Evolutionary conservation across 2,888 invertebrate species (phyloP).

Genomic region (Nomada hirtipes): DNA sequence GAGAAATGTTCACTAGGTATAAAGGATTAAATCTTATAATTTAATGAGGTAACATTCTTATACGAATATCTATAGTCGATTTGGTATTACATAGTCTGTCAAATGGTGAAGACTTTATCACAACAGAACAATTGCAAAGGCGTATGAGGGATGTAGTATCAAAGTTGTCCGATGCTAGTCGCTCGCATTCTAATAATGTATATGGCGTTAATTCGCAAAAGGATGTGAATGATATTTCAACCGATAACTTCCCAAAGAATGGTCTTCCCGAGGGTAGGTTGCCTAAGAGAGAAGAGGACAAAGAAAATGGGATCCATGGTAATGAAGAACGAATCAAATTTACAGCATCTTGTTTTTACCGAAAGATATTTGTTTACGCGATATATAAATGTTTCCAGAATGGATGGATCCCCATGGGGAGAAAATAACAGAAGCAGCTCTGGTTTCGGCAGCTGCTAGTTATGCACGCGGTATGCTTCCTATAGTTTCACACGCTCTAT

Average conservation of each 20-base stretch:
- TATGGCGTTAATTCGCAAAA: conserved; percentile 69
- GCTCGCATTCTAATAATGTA: conserved; percentile 46
- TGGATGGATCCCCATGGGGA: conserved; percentile 81
- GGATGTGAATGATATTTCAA: conserved; percentile 67
- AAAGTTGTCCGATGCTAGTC: conserved; percentile 65
- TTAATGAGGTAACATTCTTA: neutral
- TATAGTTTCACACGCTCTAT: conserved; percentile 89
- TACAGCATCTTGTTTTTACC: neutral
- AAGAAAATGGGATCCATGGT: conserved; percentile 72
- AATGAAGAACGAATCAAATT: neutral
- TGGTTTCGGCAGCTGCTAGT: conserved; percentile 92
- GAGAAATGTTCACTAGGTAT: conserved; percentile 94
- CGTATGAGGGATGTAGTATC: conserved; percentile 88
- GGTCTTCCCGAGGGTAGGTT: conserved; percentile 71
- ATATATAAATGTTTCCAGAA: conserved; percentile 59
- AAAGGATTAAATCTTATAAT: conserved; percentile 23
- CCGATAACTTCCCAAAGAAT: conserved; percentile 72
- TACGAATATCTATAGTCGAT: neutral
- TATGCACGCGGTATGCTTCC: conserved; percentile 93
- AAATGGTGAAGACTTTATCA: conserved; percentile 94
- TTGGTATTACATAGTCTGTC: conserved; percentile 87
- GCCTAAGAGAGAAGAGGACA: conserved; percentile 66
- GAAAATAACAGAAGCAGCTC: conserved; percentile 92
- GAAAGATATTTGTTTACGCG: conserved; percentile 2
- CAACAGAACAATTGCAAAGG: conserved; percentile 91